These are phyloP conservation scores for Rhinatrema bivittatum DNA, from an alignment of 2,797 vertebrate genomes.

Conservation along the genomic window DNA sequence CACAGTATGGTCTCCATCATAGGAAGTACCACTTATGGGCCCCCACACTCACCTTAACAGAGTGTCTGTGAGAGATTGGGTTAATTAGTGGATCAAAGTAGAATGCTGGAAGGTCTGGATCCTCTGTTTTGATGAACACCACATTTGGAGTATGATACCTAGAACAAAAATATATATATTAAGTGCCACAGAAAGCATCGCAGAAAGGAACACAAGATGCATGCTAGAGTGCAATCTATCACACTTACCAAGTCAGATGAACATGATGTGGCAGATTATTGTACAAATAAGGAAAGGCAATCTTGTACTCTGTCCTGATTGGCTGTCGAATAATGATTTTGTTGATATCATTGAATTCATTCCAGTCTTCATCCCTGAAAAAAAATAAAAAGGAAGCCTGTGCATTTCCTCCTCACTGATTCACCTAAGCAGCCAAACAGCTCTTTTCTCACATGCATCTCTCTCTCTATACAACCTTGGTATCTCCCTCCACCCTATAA, in stretches of 20 bases:
- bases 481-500: too few relatives aligned
- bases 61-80: slow-evolving; percentile 96
- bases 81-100: slow-evolving; percentile 98
- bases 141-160: slow-evolving; percentile 98
- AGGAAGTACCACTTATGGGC: too few relatives aligned
- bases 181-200: neutral
- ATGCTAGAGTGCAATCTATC: neutral
- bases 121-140: slow-evolving; percentile 97
- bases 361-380: slow-evolving; percentile 96
- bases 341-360: slow-evolving; percentile 98
- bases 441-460: too few relatives aligned
- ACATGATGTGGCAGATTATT: slow-evolving; percentile 97
- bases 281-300: slow-evolving; percentile 94
- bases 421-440: too few relatives aligned
- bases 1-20: too few relatives aligned
- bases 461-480: too few relatives aligned
- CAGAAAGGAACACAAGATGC: neutral
- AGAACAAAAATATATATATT: neutral
- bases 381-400: neutral
- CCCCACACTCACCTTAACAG: slow-evolving; percentile 80
- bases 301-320: slow-evolving; percentile 97
- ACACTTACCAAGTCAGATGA: slow-evolving; percentile 88
- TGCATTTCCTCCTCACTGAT: too few relatives aligned
- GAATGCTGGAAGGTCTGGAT: slow-evolving; percentile 96
- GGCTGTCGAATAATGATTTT: slow-evolving; percentile 98